Base-by-base conservation (phyloP, 2,888 invertebrate species). In the Tachina grossa region DNA sequence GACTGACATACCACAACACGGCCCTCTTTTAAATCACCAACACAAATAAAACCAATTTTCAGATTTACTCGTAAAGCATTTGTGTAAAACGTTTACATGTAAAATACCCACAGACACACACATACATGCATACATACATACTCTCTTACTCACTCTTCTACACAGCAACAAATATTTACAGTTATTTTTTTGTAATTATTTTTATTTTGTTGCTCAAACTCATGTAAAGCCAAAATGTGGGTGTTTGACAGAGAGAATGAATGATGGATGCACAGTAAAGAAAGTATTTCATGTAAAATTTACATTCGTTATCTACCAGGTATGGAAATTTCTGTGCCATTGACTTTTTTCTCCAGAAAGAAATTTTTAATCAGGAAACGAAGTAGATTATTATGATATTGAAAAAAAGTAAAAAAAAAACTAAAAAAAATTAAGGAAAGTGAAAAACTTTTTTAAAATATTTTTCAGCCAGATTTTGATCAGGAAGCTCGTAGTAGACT, bases 111-210 rank as follows among this genome's bases (percentile, higher is more conserved):
- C 84, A 82, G 66, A 75, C 41, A 68, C 31, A 57, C 22, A 55
- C 9, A 72, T 45, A 31, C 57, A 65, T 16, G 31, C 19, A 75
- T 47, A 61, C 31, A 9, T 8, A 0, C 59, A n/a, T 9, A 10
- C 22, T 47, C 22, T 47, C 13, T 22, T 65, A 55, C 31, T 31
- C 9, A 74, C 47, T 66, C 31, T 85, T 57, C 11, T 31, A 19
- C 41, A 59, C 14, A 43, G 22, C 57, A 53, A 63, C 71, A 77
- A 69, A 78, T 85, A 86, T 88, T 88, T 87, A 86, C 85, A 84
- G 71, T 71, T 71, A 71, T 71, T 57, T 55, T 41, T 63, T n/a
- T 63, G 43, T 63, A 4, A 13, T 45, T 22, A 22, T 19, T 9
- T 51, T 66, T 41, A n/a, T 53, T 11, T 13, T 68, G 41, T 22